A percentile compares a stretch with the other conserved stretches of the same genome.
phyloP scores from a whole-genome alignment of 2,888 invertebrate species.

The Zhengitettix transpicula region DNA sequence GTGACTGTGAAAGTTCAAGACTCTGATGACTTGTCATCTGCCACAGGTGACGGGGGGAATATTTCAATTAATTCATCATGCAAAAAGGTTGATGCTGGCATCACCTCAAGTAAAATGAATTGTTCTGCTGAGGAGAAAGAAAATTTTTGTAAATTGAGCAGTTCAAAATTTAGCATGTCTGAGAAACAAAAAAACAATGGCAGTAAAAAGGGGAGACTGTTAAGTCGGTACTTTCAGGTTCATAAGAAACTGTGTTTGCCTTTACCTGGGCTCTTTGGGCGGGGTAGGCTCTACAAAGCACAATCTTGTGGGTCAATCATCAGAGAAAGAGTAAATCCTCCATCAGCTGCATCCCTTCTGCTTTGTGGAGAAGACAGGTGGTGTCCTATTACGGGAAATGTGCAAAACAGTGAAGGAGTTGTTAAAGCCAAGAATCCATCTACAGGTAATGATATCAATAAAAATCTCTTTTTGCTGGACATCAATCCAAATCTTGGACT shows the following conservation, averaged over 20 bases:
- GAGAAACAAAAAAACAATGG: constrained; percentile 22
- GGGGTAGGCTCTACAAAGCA: constrained; percentile 40
- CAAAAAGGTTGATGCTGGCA: neutral
- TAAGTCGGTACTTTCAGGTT: constrained; percentile 51
- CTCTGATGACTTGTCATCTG: neutral
- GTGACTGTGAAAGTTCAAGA: neutral
- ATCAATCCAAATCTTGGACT: too few species aligned
- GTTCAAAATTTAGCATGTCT: constrained; percentile 8
- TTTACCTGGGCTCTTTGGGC: constrained; percentile 35
- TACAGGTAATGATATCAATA: constrained; percentile 2
- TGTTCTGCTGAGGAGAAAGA: constrained; percentile 11
- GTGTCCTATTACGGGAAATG: constrained; percentile 25
- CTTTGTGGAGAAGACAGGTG: constrained; percentile 24
- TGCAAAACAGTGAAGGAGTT: constrained; percentile 18
- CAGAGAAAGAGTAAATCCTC: constrained; percentile 31
- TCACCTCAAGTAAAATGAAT: neutral
- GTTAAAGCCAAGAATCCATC: too few species aligned
- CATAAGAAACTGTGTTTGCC: constrained; percentile 47
- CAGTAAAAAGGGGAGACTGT: constrained; percentile 35
- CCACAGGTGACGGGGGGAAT: neutral
- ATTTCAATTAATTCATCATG: neutral
- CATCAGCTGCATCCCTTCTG: constrained; percentile 23
- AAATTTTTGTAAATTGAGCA: constrained; percentile 11
- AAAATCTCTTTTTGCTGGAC: neutral
- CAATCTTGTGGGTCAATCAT: constrained; percentile 43